A percentile compares a stretch with the other conserved stretches of the same genome.
Evolutionary conservation across 1,140 invertebrate genomes (phyloP).

Genomic region (Phymorhynchus buccinoides): DNA sequence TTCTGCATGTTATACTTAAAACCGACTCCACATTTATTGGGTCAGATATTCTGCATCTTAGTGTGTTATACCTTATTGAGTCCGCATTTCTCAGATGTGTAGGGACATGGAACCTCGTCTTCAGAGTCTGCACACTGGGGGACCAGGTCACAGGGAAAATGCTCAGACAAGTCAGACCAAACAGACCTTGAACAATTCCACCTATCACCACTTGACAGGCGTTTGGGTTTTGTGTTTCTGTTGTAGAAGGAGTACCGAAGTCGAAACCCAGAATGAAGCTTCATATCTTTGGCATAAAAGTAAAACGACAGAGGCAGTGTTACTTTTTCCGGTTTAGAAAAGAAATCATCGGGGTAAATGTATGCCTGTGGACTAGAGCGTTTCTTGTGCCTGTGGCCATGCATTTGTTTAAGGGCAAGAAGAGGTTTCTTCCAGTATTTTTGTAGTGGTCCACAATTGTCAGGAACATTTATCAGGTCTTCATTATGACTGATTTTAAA

Average conservation of each 20-base stretch:
- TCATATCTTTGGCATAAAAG: neutral
- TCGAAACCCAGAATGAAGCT: neutral
- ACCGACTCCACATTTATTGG: neutral
- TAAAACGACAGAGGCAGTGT: neutral
- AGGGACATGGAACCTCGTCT: neutral
- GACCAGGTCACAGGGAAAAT: neutral
- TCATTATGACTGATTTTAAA: neutral
- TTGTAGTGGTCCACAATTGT: neutral
- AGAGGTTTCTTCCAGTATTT: too few species aligned
- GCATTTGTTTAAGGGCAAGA: too few species aligned
- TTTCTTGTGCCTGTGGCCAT: neutral
- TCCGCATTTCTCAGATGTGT: neutral
- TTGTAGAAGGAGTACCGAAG: neutral
- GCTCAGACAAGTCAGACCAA: neutral
- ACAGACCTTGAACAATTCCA: neutral
- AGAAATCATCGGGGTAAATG: neutral
- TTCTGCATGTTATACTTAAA: too few species aligned
- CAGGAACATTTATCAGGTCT: neutral
- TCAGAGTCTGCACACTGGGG: neutral
- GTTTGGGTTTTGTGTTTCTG: neutral
- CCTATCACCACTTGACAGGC: neutral
- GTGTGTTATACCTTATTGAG: neutral
- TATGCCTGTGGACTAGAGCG: neutral
- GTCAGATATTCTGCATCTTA: too few species aligned
- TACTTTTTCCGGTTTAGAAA: neutral